Evolutionary conservation across 2,113 vertebrate genomes (phyloP), one percentile per base, ranked within the genome.

Genomic region (Paramisgurnus dabryanus): DNA sequence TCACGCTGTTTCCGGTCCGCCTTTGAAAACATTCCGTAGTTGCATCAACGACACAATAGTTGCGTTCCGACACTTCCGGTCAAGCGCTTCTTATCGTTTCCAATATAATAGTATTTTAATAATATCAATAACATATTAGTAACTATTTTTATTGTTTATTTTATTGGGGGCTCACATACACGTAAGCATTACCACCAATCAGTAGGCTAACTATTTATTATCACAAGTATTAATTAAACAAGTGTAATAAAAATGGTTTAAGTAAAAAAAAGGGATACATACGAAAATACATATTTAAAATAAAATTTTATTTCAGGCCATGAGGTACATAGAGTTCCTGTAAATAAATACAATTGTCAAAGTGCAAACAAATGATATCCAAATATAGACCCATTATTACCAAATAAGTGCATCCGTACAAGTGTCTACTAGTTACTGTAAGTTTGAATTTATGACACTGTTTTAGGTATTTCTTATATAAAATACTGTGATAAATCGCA

Each of bases 1-100:
- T 0, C 87, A 89, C 87, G 86, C 78, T 87, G 63, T 7, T 85
- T 92, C 91, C 90, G 85, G 89, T 93, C 83, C 90, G 86, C 57
- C 82, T 6, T 2, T 1, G 1, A 81, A 84, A 85, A 72, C 4
- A n/a, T 60, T 80, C 86, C 86, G 61, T 43, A 1, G 27, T 4
- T 55, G 15, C 27, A 76, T 50, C 43, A 65, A 10, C 39, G 18
- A 13, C 45, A 0, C 12, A 10, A 7, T 9, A 2, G 7, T 0
- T 39, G 43, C 22, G 73, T 64, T 76, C 73, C 73, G 50, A 15
- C 13, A 53, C 13, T 53, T 53, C 50, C 50, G 13, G 12, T 53
- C 49, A 50, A 50, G 27, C 27, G 45, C 45, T 34, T 45, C 43
- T 8, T 8, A 4, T 45, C 43, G 5, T 45, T 5, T 7, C 15